Evolutionary conservation across 2,797 vertebrate genomes (phyloP).

Genomic region (Semaprochilodus insignis): DNA sequence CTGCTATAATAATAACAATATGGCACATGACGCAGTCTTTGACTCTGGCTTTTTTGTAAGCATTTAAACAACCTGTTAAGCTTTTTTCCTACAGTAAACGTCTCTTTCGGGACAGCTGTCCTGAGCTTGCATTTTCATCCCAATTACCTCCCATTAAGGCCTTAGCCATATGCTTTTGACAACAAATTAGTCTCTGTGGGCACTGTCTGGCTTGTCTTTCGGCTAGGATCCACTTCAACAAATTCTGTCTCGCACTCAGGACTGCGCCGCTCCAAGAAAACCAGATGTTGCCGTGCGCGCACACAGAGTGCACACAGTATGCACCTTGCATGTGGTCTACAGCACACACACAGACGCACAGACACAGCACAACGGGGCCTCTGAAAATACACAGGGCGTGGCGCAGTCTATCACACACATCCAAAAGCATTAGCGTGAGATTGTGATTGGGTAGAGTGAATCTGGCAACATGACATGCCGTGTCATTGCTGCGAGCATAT

Average conservation of each 20-base stretch:
- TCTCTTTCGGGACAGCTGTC: slow-evolving; percentile 52
- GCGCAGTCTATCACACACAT: background rate
- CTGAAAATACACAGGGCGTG: slow-evolving; percentile 1
- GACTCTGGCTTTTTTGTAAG: slow-evolving; percentile 56
- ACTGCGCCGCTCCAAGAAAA: slow-evolving; percentile 38
- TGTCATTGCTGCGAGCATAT: background rate
- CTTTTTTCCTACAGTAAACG: slow-evolving; percentile 33
- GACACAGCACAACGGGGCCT: background rate
- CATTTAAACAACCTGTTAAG: slow-evolving; percentile 30
- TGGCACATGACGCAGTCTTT: background rate
- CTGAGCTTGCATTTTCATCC: slow-evolving; percentile 58
- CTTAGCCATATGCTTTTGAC: slow-evolving; percentile 59
- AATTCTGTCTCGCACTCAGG: slow-evolving; percentile 38
- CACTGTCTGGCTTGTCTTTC: slow-evolving; percentile 21
- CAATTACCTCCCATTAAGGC: slow-evolving; percentile 55
- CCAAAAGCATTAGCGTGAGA: background rate
- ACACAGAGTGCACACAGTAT: background rate
- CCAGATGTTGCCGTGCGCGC: slow-evolving; percentile 53
- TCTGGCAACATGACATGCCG: background rate
- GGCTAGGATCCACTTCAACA: slow-evolving; percentile 39
- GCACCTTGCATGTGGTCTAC: too few species aligned
- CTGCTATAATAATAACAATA: slow-evolving; percentile 38
- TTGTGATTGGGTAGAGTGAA: background rate
- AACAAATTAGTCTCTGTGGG: slow-evolving; percentile 55
- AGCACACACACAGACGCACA: background rate